phyloP scores from a whole-genome alignment of 1,140 invertebrate species.

The Neocloeon triangulifer region DNA sequence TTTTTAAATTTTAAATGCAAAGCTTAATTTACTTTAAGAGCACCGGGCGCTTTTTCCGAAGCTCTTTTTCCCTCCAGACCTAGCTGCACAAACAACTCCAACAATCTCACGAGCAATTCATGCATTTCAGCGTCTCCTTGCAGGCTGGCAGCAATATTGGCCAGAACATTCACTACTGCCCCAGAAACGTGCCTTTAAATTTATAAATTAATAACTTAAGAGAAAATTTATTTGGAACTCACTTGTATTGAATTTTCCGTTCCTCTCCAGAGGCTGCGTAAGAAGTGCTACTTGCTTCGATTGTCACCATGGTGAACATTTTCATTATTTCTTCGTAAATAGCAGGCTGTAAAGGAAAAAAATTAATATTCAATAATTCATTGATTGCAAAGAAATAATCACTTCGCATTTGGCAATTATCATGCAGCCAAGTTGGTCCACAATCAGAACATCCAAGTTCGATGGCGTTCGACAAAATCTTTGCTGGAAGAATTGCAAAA shows the following conservation, averaged over 20 bases:
- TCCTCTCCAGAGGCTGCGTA: conserved; percentile 52
- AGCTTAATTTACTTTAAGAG: conserved; percentile 27
- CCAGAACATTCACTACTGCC: conserved; percentile 82
- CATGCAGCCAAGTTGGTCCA: conserved; percentile 94
- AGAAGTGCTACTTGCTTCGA: conserved; percentile 75
- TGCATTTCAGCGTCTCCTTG: conserved; percentile 67
- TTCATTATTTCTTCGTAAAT: conserved; percentile 93
- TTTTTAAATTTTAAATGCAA: conserved; percentile 7
- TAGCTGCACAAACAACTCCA: conserved; percentile 93
- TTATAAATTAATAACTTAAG: conserved; percentile 5
- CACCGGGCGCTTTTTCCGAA: conserved; percentile 58
- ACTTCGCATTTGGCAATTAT: conserved; percentile 73
- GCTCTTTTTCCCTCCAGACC: conserved; percentile 88
- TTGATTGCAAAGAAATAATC: conserved; percentile 7
- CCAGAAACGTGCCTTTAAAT: conserved; percentile 65
- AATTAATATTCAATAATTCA: neutral
- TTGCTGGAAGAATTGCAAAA: conserved; percentile 92
- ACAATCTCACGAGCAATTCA: conserved; percentile 58
- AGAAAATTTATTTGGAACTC: conserved; percentile 7
- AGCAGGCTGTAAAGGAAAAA: conserved; percentile 20
- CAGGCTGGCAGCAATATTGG: conserved; percentile 83
- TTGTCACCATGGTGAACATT: conserved; percentile 88
- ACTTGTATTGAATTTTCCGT: conserved; percentile 46
- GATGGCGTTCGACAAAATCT: conserved; percentile 79
- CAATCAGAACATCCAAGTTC: conserved; percentile 77